Conservation (phyloP, 2,113 vertebrate genomes). For the Peromyscus leucopus region DNA sequence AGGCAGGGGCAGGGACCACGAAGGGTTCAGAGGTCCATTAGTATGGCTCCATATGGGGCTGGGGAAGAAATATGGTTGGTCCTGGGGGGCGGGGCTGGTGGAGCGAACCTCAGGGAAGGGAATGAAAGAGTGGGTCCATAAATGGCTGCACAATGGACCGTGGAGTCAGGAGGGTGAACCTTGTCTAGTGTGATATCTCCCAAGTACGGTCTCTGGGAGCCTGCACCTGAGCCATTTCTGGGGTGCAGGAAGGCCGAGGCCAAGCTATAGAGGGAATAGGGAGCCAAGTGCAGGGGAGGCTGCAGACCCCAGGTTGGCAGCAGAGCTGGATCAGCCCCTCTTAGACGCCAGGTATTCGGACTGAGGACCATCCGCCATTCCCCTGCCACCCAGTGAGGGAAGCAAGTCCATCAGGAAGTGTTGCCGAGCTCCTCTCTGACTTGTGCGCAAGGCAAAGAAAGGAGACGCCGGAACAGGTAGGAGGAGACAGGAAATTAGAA, state of each 20-base stretch:
- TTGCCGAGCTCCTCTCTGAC: neutral
- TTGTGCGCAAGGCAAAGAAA: neutral
- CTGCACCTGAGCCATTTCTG: neutral
- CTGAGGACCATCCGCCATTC: no score
- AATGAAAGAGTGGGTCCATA: neutral
- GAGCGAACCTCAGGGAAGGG: neutral
- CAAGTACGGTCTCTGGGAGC: neutral
- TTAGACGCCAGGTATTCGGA: no score
- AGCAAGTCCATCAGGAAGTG: neutral
- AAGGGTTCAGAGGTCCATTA: neutral
- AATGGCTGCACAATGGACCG: neutral
- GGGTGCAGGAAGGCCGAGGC: neutral
- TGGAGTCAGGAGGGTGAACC: neutral
- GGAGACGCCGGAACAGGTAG: neutral
- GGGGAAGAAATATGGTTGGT: neutral
- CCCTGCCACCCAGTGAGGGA: fast-evolving
- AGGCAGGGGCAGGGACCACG: no score
- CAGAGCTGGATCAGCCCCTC: neutral
- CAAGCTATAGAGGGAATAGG: neutral
- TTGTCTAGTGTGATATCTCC: neutral
- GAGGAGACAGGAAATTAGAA: neutral
- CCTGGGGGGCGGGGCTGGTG: neutral
- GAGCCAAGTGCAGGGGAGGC: neutral
- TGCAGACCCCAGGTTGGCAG: fast-evolving
- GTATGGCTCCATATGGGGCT: neutral